Evolutionary conservation across 2,888 invertebrate genomes (phyloP).

Genomic region (Tortrix viridana): DNA sequence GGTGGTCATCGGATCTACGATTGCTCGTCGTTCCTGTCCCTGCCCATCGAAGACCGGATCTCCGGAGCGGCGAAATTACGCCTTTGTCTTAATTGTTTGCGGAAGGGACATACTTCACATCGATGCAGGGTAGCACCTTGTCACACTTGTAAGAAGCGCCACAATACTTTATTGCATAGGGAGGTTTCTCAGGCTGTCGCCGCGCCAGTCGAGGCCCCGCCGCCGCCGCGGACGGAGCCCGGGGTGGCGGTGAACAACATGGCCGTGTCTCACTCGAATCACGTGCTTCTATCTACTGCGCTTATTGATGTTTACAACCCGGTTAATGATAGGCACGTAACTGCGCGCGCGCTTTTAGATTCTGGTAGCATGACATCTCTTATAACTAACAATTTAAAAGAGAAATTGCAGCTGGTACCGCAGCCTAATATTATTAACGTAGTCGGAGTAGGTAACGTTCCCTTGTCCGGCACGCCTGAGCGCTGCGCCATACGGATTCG

Average conservation of each 20-base stretch:
- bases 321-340: background rate
- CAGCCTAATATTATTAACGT: constrained; percentile 10
- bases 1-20: constrained; percentile 30
- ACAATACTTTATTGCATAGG: constrained; percentile 19
- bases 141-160: constrained; percentile 17
- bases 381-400: constrained; percentile 16
- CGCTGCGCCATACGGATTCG: constrained; percentile 4
- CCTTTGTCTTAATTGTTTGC: constrained; percentile 23
- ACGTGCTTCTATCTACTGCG: constrained; percentile 26
- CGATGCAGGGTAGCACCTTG: constrained; percentile 15
- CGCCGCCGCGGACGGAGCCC: constrained; percentile 1
- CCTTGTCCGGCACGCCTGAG: constrained; percentile 4
- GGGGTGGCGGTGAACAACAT: background rate
- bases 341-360: constrained; percentile 22
- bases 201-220: background rate
- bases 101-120: constrained; percentile 2
- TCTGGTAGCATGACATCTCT: constrained; percentile 31
- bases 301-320: constrained; percentile 17
- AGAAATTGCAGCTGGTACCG: constrained; percentile 7
- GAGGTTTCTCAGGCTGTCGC: background rate
- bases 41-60: constrained; percentile 10
- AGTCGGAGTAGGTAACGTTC: constrained; percentile 27
- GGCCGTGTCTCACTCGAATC: background rate
- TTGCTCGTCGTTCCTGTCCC: constrained; percentile 23
- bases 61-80: constrained; percentile 3